Evolutionary conservation across 2,113 vertebrate species (phyloP).

Genomic region (Myrmecobius fasciatus): DNA sequence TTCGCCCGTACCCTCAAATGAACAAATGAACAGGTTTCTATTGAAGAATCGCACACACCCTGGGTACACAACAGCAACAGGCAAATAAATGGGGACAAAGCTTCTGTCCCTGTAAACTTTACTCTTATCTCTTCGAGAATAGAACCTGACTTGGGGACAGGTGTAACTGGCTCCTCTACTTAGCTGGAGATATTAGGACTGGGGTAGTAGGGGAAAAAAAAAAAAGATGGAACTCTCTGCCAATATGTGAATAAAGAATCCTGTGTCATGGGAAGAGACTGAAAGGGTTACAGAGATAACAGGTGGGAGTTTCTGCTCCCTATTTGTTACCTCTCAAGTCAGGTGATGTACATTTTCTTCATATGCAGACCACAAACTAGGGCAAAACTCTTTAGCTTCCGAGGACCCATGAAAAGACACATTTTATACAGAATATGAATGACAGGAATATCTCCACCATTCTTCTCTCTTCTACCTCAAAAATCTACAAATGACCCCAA

Average conservation of each 20-base stretch:
- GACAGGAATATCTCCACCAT: background rate
- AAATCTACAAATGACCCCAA: background rate
- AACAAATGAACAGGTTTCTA: background rate
- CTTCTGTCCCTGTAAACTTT: slow-evolving; percentile 10
- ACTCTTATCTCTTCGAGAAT: slow-evolving; percentile 5
- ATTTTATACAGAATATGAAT: background rate
- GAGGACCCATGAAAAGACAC: background rate
- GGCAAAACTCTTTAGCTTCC: background rate
- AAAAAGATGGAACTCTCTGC: background rate
- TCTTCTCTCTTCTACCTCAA: background rate
- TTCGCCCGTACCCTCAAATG: background rate
- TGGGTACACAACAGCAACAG: background rate
- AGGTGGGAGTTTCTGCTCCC: background rate
- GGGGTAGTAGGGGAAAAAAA: background rate
- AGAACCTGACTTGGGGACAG: slow-evolving; percentile 8
- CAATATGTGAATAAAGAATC: background rate
- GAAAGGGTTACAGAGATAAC: background rate
- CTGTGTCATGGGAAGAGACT: background rate
- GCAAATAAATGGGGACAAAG: background rate
- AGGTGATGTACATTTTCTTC: background rate
- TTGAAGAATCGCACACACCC: background rate
- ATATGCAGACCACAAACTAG: background rate
- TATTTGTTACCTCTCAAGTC: background rate
- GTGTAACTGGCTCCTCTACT: background rate
- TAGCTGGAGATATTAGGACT: slow-evolving; percentile 47